These are phyloP conservation scores for Rhabditophanes sp. DNA, from an alignment of 2,888 invertebrate species.

Conservation along the genomic window DNA sequence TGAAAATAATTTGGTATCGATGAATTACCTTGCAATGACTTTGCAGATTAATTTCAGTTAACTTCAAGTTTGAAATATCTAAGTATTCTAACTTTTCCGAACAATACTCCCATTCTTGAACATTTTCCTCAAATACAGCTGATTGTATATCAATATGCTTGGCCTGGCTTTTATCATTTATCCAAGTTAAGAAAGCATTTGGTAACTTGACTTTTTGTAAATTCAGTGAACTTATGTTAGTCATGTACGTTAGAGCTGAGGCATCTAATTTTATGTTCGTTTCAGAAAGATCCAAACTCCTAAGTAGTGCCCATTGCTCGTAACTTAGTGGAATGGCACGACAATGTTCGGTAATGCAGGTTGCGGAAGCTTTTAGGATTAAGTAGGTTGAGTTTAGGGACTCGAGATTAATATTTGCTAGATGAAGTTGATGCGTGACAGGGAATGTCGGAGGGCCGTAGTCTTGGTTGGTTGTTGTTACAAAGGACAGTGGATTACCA, in stretches of 20 bases:
- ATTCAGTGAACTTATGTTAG: constrained; percentile 16
- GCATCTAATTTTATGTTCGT: constrained; percentile 20
- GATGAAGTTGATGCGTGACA: constrained; percentile 19
- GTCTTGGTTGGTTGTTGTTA: constrained; percentile 9
- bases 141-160: no score
- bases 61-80: no score
- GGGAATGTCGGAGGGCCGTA: no score
- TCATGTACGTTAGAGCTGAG: constrained; percentile 12
- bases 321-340: constrained; percentile 9
- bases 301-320: constrained; percentile 12
- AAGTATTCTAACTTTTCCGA: no score
- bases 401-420: constrained; percentile 19
- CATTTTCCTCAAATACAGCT: no score
- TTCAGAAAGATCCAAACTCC: constrained; percentile 20
- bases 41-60: no score
- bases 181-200: constrained; percentile 7
- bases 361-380: constrained; percentile 14
- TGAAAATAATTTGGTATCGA: no score
- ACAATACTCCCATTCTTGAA: no score
- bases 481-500: constrained; percentile 22
- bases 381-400: constrained; percentile 18
- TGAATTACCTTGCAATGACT: no score
- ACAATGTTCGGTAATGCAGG: constrained; percentile 6
- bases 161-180: no score
- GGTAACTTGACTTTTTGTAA: constrained; percentile 17